Conservation (phyloP, 2,113 vertebrate species). For the Pseudorasbora parva region DNA sequence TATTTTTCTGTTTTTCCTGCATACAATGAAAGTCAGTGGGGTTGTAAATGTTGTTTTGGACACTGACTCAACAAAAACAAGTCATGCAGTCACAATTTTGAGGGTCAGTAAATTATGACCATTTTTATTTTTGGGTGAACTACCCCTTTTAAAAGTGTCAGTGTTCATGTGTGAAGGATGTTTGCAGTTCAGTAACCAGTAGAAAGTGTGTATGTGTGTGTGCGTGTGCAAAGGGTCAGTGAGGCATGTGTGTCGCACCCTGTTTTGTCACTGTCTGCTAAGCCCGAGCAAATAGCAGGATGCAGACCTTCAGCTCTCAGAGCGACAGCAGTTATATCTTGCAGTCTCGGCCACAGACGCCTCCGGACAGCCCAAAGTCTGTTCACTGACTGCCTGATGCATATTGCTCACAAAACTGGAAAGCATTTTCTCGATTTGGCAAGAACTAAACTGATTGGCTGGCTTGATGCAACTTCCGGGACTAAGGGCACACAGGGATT, state of each 20-base stretch:
- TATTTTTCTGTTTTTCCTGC: too few species aligned
- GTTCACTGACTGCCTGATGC: background rate
- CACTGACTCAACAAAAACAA: background rate
- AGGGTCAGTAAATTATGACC: background rate
- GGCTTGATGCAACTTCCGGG: background rate
- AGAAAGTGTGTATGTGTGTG: background rate
- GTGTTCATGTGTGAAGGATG: background rate
- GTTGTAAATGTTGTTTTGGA: background rate
- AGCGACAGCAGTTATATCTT: constrained; percentile 9
- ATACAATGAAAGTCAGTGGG: background rate
- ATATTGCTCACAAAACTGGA: background rate
- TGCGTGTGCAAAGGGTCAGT: background rate
- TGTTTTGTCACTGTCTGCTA: constrained; percentile 45
- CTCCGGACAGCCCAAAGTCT: background rate
- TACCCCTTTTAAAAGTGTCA: background rate
- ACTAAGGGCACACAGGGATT: background rate
- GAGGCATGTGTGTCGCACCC: constrained; percentile 6
- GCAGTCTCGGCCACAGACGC: background rate
- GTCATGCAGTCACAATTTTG: too few species aligned
- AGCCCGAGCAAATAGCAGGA: constrained; percentile 43
- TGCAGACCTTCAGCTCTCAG: constrained; percentile 34
- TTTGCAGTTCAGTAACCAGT: constrained; percentile 1
- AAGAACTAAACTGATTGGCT: constrained; percentile 1
- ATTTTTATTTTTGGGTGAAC: background rate
- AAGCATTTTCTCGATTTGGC: background rate